Evolutionary conservation across 2,888 invertebrate species (phyloP).

Genomic region (Platynereis dumerilii): DNA sequence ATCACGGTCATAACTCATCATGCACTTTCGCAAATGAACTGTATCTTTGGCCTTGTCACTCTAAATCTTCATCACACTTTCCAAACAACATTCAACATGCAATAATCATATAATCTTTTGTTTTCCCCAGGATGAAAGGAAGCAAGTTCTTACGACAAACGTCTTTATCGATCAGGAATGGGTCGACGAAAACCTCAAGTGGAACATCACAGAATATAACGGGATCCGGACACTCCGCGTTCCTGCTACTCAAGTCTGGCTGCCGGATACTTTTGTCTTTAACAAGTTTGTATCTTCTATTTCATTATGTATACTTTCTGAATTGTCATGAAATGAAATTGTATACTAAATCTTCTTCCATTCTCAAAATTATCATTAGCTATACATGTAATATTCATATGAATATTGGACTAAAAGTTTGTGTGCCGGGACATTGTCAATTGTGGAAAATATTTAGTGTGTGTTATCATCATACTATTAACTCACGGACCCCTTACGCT

Average conservation of each 20-base stretch:
- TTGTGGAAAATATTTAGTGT: too few relatives aligned
- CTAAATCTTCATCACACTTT: not conserved
- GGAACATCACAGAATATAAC: slow-evolving; percentile 76
- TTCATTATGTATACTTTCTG: not conserved
- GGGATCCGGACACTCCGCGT: slow-evolving; percentile 71
- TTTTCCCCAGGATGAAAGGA: slow-evolving; percentile 67
- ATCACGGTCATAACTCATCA: too few relatives aligned
- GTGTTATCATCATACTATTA: too few relatives aligned
- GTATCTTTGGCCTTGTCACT: not conserved
- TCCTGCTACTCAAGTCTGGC: slow-evolving; percentile 75
- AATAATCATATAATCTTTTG: too few relatives aligned
- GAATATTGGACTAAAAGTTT: too few relatives aligned
- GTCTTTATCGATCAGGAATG: slow-evolving; percentile 70
- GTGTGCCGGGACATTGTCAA: too few relatives aligned
- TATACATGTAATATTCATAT: too few relatives aligned
- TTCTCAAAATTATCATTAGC: too few relatives aligned
- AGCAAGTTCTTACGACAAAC: slow-evolving; percentile 68
- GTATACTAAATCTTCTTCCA: too few relatives aligned
- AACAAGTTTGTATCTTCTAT: slow-evolving; percentile 70
- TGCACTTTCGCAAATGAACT: not conserved
- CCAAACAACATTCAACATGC: too few relatives aligned
- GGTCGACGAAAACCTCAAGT: slow-evolving; percentile 75
- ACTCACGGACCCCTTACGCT: too few relatives aligned
- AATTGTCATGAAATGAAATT: not conserved
- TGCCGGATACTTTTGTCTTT: slow-evolving; percentile 77